Evolutionary conservation across 2,113 vertebrate genomes (phyloP).

Genomic region (Perca flavescens): DNA sequence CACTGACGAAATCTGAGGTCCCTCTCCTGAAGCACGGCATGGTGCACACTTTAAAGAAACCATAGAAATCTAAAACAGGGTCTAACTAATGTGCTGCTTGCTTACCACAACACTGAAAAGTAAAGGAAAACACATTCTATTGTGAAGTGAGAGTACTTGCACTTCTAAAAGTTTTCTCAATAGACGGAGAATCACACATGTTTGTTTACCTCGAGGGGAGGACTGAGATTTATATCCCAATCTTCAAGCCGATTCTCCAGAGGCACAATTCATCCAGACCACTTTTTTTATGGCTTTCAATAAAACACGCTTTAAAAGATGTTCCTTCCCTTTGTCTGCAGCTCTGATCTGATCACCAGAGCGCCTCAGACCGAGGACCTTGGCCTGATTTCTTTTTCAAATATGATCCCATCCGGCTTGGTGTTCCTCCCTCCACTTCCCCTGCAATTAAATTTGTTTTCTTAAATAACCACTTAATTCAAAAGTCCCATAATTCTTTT

Average conservation of each 20-base stretch:
- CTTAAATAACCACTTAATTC: constrained; percentile 43
- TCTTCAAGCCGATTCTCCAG: constrained; percentile 39
- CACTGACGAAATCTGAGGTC: constrained; percentile 61
- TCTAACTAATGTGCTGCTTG: constrained; percentile 8
- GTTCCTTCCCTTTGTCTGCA: constrained; percentile 65
- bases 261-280: constrained; percentile 65
- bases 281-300: constrained; percentile 71
- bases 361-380: constrained; percentile 29
- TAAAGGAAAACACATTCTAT: constrained; percentile 4
- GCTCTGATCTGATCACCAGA: constrained; percentile 69
- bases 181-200: constrained; percentile 11
- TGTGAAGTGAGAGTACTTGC: constrained; percentile 12
- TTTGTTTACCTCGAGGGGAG: constrained; percentile 62
- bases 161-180: constrained; percentile 4
- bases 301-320: constrained; percentile 77
- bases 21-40: constrained; percentile 41
- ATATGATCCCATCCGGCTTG: constrained; percentile 33
- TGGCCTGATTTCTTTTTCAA: constrained; percentile 34
- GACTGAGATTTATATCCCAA: constrained; percentile 52
- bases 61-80: constrained; percentile 31
- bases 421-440: constrained; percentile 31
- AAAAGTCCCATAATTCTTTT: background rate
- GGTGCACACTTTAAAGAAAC: constrained; percentile 21
- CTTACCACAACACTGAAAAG: constrained; percentile 15
- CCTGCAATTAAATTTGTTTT: constrained; percentile 39